Base-by-base conservation (phyloP, 1,140 invertebrate species). In the Drosophila grimshawi region DNA sequence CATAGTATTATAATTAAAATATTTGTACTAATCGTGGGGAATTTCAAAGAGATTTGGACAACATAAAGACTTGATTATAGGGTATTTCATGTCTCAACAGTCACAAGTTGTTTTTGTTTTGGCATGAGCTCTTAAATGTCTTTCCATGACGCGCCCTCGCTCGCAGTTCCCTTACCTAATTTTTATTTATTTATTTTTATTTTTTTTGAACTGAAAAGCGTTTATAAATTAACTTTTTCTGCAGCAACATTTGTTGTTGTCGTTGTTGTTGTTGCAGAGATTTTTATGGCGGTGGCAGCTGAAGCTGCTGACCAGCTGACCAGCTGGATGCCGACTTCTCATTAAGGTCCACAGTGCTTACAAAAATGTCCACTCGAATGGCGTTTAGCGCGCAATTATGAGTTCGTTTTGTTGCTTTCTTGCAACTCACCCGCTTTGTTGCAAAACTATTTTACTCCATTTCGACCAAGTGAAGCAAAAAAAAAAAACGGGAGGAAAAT, bases 361-460 rank as follows among this genome's bases (percentile, higher is more conserved):
- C 61, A 81, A 86, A 83, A 85, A 77, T 86, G 82, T 86, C 82
- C 82, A 86, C 81, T 85, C 81, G 83, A 83, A 86, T 86, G 82
- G 79, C 82, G 79, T 86, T 86, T 86, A 86, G 82, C 79, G 82
- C 78, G 78, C 82, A 86, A 86, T 86, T 86, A 86, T 86, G 82
- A 86, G 75, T 78, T 67, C 57, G 62, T 30, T 10, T 56, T 43
- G 56, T 59, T 63, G 41, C 48, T 76, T 30, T 37, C 5, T 71
- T 43, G 60, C 62, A 37, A 66, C 64, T 69, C 37, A n/a, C 8
- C 35, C 53, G 53, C 11, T 49, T 55, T 52, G 5, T 45, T 32
- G 67, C 60, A 41, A 70, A 70, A 70, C 64, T 64, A 56, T 70
- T 70, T 63, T 51, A 45, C 53, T 37, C 64, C 53, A 67, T 67